These are phyloP conservation scores for Drosophila littoralis DNA, from an alignment of 1,140 invertebrate species.

Conservation along the genomic window DNA sequence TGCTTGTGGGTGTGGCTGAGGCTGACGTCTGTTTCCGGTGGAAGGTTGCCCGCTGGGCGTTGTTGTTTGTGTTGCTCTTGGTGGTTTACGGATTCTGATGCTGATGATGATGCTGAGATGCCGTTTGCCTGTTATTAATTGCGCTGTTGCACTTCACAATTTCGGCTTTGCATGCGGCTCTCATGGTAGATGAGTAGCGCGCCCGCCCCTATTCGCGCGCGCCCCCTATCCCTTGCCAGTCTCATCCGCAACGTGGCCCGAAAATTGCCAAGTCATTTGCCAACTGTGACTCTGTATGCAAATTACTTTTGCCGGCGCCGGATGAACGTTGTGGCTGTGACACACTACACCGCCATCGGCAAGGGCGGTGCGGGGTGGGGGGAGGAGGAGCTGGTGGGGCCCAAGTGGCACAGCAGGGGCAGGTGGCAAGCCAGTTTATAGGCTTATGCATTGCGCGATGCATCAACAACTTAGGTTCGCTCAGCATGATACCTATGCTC, in stretches of 20 bases:
- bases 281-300: conserved; percentile 63
- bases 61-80: background rate
- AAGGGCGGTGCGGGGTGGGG: background rate
- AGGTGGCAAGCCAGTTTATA: conserved; percentile 7
- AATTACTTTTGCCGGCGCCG: conserved; percentile 61
- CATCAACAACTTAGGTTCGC: background rate
- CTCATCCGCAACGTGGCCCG: conserved; percentile 3
- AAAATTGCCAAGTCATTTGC: conserved; percentile 67
- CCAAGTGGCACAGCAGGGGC: background rate
- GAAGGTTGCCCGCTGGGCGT: background rate
- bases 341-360: conserved; percentile 1
- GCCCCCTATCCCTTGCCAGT: background rate
- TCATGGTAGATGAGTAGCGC: conserved; percentile 42
- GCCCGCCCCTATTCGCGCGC: background rate
- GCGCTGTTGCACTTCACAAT: conserved; percentile 65
- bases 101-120: conserved; percentile 35
- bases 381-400: background rate
- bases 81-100: conserved; percentile 9
- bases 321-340: conserved; percentile 34
- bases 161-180: conserved; percentile 44
- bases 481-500: background rate
- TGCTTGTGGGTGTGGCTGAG: background rate
- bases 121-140: conserved; percentile 64
- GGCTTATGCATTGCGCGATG: conserved; percentile 24
- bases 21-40: conserved; percentile 4